Conservation (phyloP, 2,888 invertebrate genomes). For the Drosophila phalerata region DNA sequence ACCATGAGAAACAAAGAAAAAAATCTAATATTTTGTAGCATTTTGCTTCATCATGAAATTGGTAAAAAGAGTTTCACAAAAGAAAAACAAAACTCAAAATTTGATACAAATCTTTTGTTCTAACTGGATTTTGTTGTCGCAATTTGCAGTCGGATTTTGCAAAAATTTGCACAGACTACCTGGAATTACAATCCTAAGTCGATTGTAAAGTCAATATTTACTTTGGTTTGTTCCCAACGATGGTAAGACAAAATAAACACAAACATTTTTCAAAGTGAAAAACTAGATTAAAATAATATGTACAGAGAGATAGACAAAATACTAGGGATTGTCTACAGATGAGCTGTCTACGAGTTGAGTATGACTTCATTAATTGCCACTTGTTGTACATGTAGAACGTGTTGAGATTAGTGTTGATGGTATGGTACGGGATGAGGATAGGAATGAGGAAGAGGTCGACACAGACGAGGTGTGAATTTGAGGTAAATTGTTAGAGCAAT, state of each 20-base stretch:
- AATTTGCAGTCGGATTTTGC: slow-evolving; percentile 37
- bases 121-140: slow-evolving; percentile 55
- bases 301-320: slow-evolving; percentile 12
- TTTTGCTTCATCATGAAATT: not conserved
- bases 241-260: not conserved
- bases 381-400: slow-evolving; percentile 44
- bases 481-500: slow-evolving; percentile 67
- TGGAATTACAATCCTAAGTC: slow-evolving; percentile 59
- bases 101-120: slow-evolving; percentile 43
- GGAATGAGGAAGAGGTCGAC: not conserved
- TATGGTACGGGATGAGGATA: slow-evolving; percentile 13
- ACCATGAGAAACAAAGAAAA: slow-evolving; percentile 13
- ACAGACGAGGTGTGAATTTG: slow-evolving; percentile 70
- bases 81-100: slow-evolving; percentile 15
- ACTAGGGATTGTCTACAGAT: slow-evolving; percentile 37
- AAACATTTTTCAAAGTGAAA: slow-evolving; percentile 35
- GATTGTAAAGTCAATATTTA: slow-evolving; percentile 83
- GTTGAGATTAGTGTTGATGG: slow-evolving; percentile 1
- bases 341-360: slow-evolving; percentile 33
- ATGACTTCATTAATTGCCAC: slow-evolving; percentile 64
- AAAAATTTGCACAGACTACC: slow-evolving; percentile 45
- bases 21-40: not conserved
- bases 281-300: slow-evolving; percentile 74
- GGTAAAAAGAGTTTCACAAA: slow-evolving; percentile 18
- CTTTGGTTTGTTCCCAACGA: slow-evolving; percentile 36